Base-by-base conservation (phyloP, 2,797 vertebrate genomes). In the Siniperca undulata region DNA sequence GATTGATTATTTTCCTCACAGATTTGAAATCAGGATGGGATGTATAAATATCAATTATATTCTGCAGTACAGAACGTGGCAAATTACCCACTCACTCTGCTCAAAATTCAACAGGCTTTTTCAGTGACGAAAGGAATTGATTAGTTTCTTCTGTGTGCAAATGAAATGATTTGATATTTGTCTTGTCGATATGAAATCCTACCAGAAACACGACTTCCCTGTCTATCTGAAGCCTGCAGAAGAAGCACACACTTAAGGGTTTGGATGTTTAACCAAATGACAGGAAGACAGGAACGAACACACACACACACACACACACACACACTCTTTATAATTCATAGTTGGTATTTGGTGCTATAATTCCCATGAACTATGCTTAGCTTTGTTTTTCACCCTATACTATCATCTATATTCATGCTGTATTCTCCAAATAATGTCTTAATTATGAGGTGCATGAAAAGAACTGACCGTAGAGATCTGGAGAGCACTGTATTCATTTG, bases 371-470 rank as follows among this genome's bases (percentile, higher is more conserved):
- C 50, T 34, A 34, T 22, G 11, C 56, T 58, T 30, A 48, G 30
- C 48, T 40, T 65, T 76, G 73, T 70, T 77, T 78, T 42, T 50
- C 30, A 42, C 55, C 22, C 6, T 56, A 64, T 11, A 40, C 64
- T 22, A 44, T 30, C 36, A 55, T 70, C 59, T 70, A 34, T 53
- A 78, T 70, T 71, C 38, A 9, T 53, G 48, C 40, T 30, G 4
- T 2, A 38, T 8, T 82, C 56, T 72, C 52, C 65, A 72, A 80
- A 74, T 67, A 76, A 77, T 71, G 64, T 48, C 61, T 77, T 78
- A 77, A 88, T 83, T 68, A 89, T 48, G 52, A 82, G 72, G 71
- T 72, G 76, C 52, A 56, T 73, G 70, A 85, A 79, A 86, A 30
- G 50, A 78, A 46, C 3, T 65, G 72, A 81, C 77, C 78, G 76